Conservation (phyloP, 2,888 invertebrate genomes). For the Caenorhabditis sp. region DNA sequence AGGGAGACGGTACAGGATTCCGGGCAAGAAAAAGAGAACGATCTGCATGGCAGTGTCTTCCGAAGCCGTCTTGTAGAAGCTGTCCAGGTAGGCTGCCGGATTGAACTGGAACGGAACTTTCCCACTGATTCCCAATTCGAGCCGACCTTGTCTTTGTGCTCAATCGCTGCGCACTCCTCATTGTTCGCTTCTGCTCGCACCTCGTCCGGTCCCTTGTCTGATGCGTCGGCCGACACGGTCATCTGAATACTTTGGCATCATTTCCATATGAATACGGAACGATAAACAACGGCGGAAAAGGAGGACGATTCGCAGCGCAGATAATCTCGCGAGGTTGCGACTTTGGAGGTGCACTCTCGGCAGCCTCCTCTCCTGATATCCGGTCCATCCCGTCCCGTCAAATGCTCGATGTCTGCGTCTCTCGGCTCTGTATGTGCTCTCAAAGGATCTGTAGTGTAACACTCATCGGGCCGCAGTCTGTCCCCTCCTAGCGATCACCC, state of each 20-base stretch:
- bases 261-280: slow-evolving; percentile 17
- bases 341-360: slow-evolving; percentile 5
- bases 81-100: slow-evolving; percentile 73
- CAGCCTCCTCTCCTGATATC: slow-evolving; percentile 20
- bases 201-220: neutral
- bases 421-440: slow-evolving; percentile 1
- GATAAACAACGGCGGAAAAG: neutral
- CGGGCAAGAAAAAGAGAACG: slow-evolving; percentile 78
- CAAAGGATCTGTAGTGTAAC: slow-evolving; percentile 23
- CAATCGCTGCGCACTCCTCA: slow-evolving; percentile 58
- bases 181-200: slow-evolving; percentile 25
- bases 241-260: slow-evolving; percentile 29
- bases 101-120: slow-evolving; percentile 75
- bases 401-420: slow-evolving; percentile 30
- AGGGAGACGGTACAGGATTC: slow-evolving; percentile 77
- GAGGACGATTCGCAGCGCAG: slow-evolving; percentile 19
- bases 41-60: slow-evolving; percentile 78
- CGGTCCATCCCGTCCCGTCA: slow-evolving; percentile 22
- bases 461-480: slow-evolving; percentile 20
- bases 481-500: slow-evolving; percentile 29
- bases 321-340: slow-evolving; percentile 17
- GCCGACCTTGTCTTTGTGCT: slow-evolving; percentile 63
- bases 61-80: slow-evolving; percentile 75
- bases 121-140: neutral
- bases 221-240: slow-evolving; percentile 24